Evolutionary conservation across 2,113 vertebrate genomes (phyloP).

Genomic region (Lepus timidus): DNA sequence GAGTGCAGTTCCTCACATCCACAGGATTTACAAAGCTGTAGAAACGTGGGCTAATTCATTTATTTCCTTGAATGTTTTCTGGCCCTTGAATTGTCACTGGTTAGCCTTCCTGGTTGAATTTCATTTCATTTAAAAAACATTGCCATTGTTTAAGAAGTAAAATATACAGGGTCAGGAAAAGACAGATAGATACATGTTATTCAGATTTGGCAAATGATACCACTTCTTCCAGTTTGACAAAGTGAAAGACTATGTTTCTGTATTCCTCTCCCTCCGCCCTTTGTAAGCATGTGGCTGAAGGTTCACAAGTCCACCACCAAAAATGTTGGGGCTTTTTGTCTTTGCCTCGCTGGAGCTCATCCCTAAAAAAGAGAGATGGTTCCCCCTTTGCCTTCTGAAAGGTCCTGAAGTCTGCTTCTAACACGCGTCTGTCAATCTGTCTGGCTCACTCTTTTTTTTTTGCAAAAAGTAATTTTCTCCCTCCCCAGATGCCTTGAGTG

Average conservation of each 20-base stretch:
- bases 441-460: no score
- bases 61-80: conserved; percentile 19
- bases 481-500: not conserved
- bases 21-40: conserved; percentile 38
- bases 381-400: conserved; percentile 54
- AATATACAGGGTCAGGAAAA: conserved; percentile 16
- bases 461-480: no score
- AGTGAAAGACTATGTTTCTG: conserved; percentile 7
- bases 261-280: not conserved
- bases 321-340: not conserved
- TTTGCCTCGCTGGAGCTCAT: not conserved
- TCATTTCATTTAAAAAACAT: conserved; percentile 47
- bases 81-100: not conserved
- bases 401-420: not conserved
- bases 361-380: not conserved
- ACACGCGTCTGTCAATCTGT: no score
- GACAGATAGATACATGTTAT: not conserved
- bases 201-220: conserved; percentile 45
- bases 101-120: conserved; percentile 53
- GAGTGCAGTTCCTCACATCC: conserved; percentile 34
- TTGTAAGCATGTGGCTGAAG: not conserved
- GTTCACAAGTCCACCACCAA: not conserved
- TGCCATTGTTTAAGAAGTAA: conserved; percentile 40
- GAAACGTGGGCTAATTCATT: conserved; percentile 31
- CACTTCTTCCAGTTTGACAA: conserved; percentile 18